Base-by-base conservation (phyloP, 2,113 vertebrate genomes). In the Spheniscus mendiculus region DNA sequence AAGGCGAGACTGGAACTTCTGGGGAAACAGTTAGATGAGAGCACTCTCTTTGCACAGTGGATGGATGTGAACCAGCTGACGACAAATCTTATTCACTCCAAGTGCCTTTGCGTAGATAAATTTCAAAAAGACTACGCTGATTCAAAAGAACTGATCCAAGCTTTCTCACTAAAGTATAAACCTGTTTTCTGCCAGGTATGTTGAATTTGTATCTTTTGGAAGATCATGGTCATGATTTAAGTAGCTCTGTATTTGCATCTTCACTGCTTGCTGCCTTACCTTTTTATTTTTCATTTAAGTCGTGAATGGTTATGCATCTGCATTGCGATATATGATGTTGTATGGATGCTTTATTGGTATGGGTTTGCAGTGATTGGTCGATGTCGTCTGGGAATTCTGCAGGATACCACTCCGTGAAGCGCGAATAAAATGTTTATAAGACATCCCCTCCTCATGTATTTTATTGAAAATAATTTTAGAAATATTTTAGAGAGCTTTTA, bases 111-210 rank as follows among this genome's bases (percentile, higher is more conserved):
- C 70, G 98, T 99, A 73, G 99, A 99, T 94, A 99, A 99, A 71
- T 97, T 99, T 50, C 99, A 99, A 1, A 97, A 98, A 53, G 99
- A 99, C 98, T 98, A 97, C 6, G 96, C 98, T 21, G 99, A 99
- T 93, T 98, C 98, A 1, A 98, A 99, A 10, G 99, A 99, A 78
- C 98, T 99, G 70, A 93, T 98, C n/a, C 98, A 99, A 30, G 94
- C 98, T 47, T 99, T 99, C 97, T 99, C 99, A 19, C 93, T 98
- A 7, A 98, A 98, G 52, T 99, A 99, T 98, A 99, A 99, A 93
- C 99, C 99, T 2, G 96, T 99, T 73, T 99, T 99, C 98, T 99
- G 99, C 97, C 99, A 99, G 99, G 99, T 99, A 98, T 8, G 98
- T 92, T 84, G 90, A 38, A 5, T 70, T 79, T 18, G 11, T 69